These are phyloP conservation scores for Linnaemya tessellans DNA, from an alignment of 2,888 invertebrate genomes.

Conservation along the genomic window DNA sequence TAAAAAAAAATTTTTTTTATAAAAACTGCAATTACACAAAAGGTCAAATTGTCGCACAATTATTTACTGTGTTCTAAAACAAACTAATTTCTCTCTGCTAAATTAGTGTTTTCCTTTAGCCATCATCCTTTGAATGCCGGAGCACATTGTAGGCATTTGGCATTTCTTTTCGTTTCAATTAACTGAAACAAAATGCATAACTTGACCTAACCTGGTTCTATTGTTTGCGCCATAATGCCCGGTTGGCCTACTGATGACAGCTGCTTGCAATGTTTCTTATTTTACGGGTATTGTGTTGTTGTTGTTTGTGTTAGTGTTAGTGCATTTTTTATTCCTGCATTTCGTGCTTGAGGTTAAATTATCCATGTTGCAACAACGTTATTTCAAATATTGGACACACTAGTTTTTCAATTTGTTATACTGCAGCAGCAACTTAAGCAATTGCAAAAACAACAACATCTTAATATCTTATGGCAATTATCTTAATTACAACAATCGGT, in stretches of 20 bases:
- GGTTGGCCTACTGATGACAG: conserved; percentile 69
- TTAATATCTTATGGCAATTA: conserved; percentile 70
- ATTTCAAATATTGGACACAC: conserved; percentile 49
- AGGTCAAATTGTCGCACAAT: background rate
- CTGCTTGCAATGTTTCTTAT: conserved; percentile 55
- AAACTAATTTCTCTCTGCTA: conserved; percentile 9
- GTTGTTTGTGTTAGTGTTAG: too few relatives aligned
- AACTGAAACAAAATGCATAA: conserved; percentile 32
- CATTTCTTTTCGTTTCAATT: conserved; percentile 32
- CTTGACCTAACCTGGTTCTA: conserved; percentile 58
- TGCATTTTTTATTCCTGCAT: conserved; percentile 2
- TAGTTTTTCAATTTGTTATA: conserved; percentile 68
- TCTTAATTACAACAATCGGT: conserved; percentile 72
- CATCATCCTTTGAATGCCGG: background rate
- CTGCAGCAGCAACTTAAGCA: conserved; percentile 47
- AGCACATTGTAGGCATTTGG: conserved; percentile 3
- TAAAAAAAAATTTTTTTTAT: background rate
- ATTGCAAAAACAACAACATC: conserved; percentile 17
- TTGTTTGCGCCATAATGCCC: conserved; percentile 35
- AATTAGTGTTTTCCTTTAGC: conserved; percentile 23
- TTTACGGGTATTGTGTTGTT: conserved; percentile 18
- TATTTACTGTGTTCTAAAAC: conserved; percentile 11
- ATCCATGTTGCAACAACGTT: conserved; percentile 44
- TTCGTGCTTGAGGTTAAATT: conserved; percentile 44
- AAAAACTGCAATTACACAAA: background rate